Conservation (phyloP, 2,888 invertebrate species). For the Dusona sp. region DNA sequence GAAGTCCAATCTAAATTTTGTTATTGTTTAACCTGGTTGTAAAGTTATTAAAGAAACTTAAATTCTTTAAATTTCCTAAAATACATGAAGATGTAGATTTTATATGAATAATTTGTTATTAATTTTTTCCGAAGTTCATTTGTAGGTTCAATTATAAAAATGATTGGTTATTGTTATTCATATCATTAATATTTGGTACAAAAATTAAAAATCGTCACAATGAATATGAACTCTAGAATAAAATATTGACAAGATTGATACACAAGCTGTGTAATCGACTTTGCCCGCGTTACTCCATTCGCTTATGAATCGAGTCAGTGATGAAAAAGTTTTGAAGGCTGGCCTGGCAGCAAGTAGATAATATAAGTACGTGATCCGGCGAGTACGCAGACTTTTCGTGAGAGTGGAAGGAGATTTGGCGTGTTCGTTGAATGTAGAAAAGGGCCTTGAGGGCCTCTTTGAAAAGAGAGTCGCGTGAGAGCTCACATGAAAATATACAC, state of each 20-base stretch:
- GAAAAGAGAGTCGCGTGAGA: slow-evolving; percentile 22
- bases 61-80: neutral
- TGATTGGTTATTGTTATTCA: neutral
- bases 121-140: too few species aligned
- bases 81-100: neutral
- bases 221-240: neutral
- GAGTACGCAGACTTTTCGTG: slow-evolving; percentile 54
- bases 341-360: slow-evolving; percentile 70
- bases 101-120: too few species aligned
- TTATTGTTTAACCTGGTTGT: neutral
- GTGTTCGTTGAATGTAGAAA: slow-evolving; percentile 48
- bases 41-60: neutral
- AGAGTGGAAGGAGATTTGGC: slow-evolving; percentile 35
- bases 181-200: neutral
- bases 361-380: slow-evolving; percentile 71
- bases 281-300: slow-evolving; percentile 4
- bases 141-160: neutral
- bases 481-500: slow-evolving; percentile 35
- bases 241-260: slow-evolving; percentile 21
- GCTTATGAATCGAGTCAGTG: slow-evolving; percentile 1
- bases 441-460: slow-evolving; percentile 44
- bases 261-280: neutral
- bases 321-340: slow-evolving; percentile 53
- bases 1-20: neutral
- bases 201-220: neutral